Evolutionary conservation across 2,888 invertebrate species (phyloP).

Genomic region (Eupsilia transversa): DNA sequence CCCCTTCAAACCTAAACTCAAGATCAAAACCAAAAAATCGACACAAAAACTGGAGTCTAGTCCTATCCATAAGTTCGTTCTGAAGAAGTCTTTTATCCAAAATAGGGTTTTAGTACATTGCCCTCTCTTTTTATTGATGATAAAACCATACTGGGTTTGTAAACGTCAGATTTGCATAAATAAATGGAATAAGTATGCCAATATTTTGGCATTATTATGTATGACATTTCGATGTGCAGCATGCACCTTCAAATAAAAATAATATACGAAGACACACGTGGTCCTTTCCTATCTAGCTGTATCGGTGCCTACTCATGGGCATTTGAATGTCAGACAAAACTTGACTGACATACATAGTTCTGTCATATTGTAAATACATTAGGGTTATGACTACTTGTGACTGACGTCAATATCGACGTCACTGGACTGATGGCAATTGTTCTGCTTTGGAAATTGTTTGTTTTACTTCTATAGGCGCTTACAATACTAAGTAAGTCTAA

Average conservation of each 20-base stretch:
- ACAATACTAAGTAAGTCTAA: no score
- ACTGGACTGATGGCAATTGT: slow-evolving; percentile 16
- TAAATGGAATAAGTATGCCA: neutral
- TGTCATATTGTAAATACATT: slow-evolving; percentile 42
- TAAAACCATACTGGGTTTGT: no score
- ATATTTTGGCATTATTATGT: neutral
- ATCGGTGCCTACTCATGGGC: neutral
- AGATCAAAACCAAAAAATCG: no score
- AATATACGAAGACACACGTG: no score
- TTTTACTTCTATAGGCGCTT: neutral
- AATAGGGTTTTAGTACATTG: no score
- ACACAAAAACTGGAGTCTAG: no score
- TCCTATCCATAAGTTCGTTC: no score
- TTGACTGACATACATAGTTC: slow-evolving; percentile 27
- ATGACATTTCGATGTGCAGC: no score
- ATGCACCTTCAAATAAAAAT: neutral
- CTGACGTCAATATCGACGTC: slow-evolving; percentile 46
- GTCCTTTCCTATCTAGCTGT: neutral
- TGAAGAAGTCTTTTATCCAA: no score
- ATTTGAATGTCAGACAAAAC: slow-evolving; percentile 22
- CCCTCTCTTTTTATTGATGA: no score
- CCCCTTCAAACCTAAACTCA: no score
- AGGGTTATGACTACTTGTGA: slow-evolving; percentile 25
- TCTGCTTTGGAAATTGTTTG: neutral
- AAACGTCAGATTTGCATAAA: no score